Evolutionary conservation across 2,797 vertebrate genomes (phyloP).

Genomic region (Acropternis orthonyx): DNA sequence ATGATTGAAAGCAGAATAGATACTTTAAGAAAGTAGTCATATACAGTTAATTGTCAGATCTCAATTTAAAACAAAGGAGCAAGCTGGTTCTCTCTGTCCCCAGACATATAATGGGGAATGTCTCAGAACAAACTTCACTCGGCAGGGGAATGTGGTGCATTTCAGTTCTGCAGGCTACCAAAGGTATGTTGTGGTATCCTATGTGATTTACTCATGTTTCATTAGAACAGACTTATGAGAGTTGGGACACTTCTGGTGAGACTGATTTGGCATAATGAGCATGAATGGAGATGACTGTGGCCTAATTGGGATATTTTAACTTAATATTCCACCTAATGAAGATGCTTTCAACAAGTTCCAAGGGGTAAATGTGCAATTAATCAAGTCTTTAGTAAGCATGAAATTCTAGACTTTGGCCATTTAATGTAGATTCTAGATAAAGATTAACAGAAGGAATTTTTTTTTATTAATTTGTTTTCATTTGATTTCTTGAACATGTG

Average conservation of each 20-base stretch:
- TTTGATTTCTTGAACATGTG: not conserved
- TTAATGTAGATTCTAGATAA: not conserved
- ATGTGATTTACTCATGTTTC: not conserved
- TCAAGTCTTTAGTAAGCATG: not conserved
- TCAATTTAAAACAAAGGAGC: not conserved
- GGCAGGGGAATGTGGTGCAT: rapidly evolving
- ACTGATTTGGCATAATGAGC: not conserved
- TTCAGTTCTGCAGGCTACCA: not conserved
- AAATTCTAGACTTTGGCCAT: not conserved
- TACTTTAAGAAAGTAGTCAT: not conserved
- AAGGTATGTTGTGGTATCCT: not conserved
- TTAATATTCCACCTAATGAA: not conserved
- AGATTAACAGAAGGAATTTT: not conserved
- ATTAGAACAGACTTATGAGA: not conserved
- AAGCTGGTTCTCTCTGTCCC: not conserved
- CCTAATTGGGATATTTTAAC: not conserved
- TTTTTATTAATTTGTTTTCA: not conserved
- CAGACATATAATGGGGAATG: not conserved
- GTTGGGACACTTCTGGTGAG: slow-evolving; percentile 4
- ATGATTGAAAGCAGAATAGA: not conserved
- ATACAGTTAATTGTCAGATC: not conserved
- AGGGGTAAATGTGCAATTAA: not conserved
- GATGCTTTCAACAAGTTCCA: not conserved
- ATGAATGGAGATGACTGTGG: not conserved
- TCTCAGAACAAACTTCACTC: not conserved